phyloP scores from a whole-genome alignment of 2,888 invertebrate genomes.

The Harpagoxenus sublaevis region DNA sequence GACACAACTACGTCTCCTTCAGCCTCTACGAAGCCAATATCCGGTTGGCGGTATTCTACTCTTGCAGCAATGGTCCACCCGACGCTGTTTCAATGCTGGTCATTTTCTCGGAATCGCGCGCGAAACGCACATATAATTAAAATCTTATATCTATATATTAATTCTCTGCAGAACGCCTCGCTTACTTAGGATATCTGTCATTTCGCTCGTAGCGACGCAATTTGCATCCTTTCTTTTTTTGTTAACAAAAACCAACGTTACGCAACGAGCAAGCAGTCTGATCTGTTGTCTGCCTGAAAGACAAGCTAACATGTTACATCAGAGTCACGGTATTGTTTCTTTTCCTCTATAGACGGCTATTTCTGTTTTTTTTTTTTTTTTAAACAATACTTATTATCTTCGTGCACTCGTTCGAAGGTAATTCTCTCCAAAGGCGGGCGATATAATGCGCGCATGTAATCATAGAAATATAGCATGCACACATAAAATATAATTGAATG shows the following conservation, averaged over 20 bases:
- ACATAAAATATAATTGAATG: not conserved
- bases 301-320: not conserved
- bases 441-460: not conserved
- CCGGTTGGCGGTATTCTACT: not conserved
- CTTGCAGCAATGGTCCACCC: not conserved
- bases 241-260: not conserved
- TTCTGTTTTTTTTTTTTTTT: not conserved
- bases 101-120: constrained; percentile 12
- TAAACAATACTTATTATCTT: not conserved
- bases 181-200: not conserved
- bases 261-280: not conserved
- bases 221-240: not conserved
- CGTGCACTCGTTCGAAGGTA: not conserved
- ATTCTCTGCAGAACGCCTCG: not conserved
- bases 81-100: not conserved
- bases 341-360: not conserved
- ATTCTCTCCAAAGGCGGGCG: not conserved
- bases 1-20: constrained; percentile 1
- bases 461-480: no score
- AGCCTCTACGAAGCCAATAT: constrained; percentile 12
- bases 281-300: not conserved
- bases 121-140: not conserved
- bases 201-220: not conserved
- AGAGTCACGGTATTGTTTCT: not conserved
- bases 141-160: not conserved